Evolutionary conservation across 2,888 invertebrate species (phyloP).

Genomic region (Geophilus truncorum): DNA sequence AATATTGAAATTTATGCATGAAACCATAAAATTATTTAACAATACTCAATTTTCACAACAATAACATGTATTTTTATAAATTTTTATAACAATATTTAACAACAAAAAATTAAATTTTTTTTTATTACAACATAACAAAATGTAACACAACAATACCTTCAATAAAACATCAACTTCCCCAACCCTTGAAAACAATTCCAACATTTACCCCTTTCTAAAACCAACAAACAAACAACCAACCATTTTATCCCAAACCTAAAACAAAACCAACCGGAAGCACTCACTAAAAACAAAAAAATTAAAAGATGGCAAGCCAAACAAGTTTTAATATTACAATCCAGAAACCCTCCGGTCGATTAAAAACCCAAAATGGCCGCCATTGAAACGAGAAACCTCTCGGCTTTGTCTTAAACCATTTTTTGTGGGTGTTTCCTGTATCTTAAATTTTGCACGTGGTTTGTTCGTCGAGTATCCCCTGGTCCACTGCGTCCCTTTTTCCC

Average conservation of each 20-base stretch:
- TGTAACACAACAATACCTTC: too few relatives aligned
- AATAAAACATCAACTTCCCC: too few relatives aligned
- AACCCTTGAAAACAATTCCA: too few relatives aligned
- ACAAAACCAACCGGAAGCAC: neutral
- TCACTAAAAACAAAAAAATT: neutral
- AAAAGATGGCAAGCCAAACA: neutral
- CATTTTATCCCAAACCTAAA: neutral
- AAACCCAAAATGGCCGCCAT: neutral
- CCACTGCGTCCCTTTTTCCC: conserved; percentile 18
- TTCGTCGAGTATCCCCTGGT: conserved; percentile 5
- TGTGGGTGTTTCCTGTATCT: conserved; percentile 18
- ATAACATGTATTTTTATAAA: too few relatives aligned
- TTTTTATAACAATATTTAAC: too few relatives aligned
- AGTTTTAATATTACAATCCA: neutral
- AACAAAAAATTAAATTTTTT: too few relatives aligned
- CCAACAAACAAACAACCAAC: too few relatives aligned
- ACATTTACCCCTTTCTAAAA: too few relatives aligned
- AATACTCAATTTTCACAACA: too few relatives aligned
- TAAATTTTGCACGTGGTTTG: conserved; percentile 7
- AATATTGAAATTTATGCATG: too few relatives aligned
- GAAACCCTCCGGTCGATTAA: neutral
- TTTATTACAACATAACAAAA: too few relatives aligned
- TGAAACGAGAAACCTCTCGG: neutral
- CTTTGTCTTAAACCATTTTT: conserved; percentile 20
- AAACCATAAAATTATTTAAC: too few relatives aligned